Base-by-base conservation (phyloP, 2,113 vertebrate species). In the Archocentrus centrarchus region DNA sequence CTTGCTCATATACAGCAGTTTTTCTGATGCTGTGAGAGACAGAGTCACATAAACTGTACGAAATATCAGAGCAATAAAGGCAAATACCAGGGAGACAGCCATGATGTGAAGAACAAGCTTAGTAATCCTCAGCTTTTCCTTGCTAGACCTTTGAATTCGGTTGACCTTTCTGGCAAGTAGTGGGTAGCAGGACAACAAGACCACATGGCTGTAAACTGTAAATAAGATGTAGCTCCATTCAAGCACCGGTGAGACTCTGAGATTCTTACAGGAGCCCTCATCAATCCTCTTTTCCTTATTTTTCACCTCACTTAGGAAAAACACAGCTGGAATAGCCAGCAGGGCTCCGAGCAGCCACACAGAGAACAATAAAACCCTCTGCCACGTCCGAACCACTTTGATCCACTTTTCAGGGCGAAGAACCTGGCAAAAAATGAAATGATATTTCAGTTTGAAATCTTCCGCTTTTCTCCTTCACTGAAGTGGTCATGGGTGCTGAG, bases 261-360 rank as follows among this genome's bases (percentile, higher is more conserved):
- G 30, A 50, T 53, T 60, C 17, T 3, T 13, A 0, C 85, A 85
- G 75, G 47, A 79, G 47, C 0, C 17, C 6, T 18, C 0, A 32
- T 57, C 13, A 3, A 6, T 0, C 17, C 1, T 1, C 6, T 47
- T 2, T 0, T 11, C 27, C 13, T 37, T 4, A 4, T 2, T 50
- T 6, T 73, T 44, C 27, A 8, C 47, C 2, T 85, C 58, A n/a
- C 1, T 47, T 11, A 66, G 64, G 10, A 35, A 79, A 62, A 88
- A 81, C 47, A 75, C 32, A 15, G 8, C 30, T 11, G 81, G 84
- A 47, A 81, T 59, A 62, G 83, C 70, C n/a, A 73, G 3, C 24
- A 88, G 75, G 32, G 41, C 79, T 41, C 50, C 83, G 0, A 83
- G 60, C 7, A 75, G 47, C 88, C 88, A 90, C 62, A 73, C 82